phyloP scores from a whole-genome alignment of 2,888 invertebrate species.

The Yponomeuta malinellus region DNA sequence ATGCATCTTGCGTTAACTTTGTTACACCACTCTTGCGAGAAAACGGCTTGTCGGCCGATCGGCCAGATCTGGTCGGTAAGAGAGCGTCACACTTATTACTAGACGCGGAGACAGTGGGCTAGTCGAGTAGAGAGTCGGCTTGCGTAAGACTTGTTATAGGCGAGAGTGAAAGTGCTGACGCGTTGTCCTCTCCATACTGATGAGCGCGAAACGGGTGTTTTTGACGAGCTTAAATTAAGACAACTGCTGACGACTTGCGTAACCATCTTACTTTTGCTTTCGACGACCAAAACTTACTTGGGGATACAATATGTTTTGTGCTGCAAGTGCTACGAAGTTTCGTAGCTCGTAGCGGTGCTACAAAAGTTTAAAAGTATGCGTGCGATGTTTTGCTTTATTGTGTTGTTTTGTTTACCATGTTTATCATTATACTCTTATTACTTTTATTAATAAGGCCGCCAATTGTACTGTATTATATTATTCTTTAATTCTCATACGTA shows the following conservation, averaged over 20 bases:
- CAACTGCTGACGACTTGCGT: constrained; percentile 50
- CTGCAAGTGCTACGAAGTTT: constrained; percentile 2
- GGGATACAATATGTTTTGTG: not conserved
- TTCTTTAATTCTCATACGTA: no score
- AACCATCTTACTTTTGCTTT: constrained; percentile 49
- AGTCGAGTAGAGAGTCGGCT: constrained; percentile 56
- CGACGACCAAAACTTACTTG: constrained; percentile 31
- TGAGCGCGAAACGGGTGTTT: constrained; percentile 58
- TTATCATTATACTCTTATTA: no score
- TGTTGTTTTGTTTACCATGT: no score
- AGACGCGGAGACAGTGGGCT: constrained; percentile 14
- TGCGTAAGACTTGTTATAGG: constrained; percentile 68
- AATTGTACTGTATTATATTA: no score
- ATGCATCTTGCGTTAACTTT: constrained; percentile 50
- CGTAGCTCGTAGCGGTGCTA: constrained; percentile 13
- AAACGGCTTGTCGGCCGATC: constrained; percentile 5
- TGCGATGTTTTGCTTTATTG: no score
- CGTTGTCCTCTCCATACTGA: constrained; percentile 66
- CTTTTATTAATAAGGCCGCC: no score
- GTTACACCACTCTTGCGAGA: constrained; percentile 40
- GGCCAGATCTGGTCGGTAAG: no score
- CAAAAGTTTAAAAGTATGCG: not conserved
- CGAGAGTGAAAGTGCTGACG: constrained; percentile 70
- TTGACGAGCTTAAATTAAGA: constrained; percentile 62
- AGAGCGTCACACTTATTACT: not conserved